These are phyloP conservation scores for Sebastes itinus DNA, from an alignment of 2,797 vertebrate genomes.

Conservation along the genomic window DNA sequence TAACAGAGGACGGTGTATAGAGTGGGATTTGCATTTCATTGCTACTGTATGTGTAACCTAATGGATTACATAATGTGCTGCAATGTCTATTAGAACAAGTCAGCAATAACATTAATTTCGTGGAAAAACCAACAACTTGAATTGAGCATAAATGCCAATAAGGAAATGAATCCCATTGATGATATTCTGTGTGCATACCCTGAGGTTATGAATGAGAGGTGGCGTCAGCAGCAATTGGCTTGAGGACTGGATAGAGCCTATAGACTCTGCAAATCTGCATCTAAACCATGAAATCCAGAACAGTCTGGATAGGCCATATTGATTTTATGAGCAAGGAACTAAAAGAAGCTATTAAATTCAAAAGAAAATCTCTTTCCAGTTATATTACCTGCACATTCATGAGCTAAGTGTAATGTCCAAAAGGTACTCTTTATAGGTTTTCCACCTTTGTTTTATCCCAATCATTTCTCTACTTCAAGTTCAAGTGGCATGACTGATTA, in stretches of 20 bases:
- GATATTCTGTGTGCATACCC: not conserved
- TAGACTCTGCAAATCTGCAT: constrained; percentile 19
- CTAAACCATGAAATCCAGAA: constrained; percentile 9
- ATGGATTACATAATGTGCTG: constrained; percentile 16
- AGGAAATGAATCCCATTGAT: constrained; percentile 35
- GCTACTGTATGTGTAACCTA: constrained; percentile 23
- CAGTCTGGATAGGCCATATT: not conserved
- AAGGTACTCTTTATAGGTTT: not conserved
- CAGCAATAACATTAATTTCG: constrained; percentile 28
- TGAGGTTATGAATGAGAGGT: constrained; percentile 26
- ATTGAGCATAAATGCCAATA: constrained; percentile 27
- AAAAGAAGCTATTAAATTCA: not conserved
- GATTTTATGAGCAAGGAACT: constrained; percentile 14
- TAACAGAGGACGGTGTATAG: not conserved
- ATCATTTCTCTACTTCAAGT: constrained; percentile 16
- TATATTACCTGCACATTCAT: not conserved
- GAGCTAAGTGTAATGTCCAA: not conserved
- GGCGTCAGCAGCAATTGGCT: constrained; percentile 25
- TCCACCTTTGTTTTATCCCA: constrained; percentile 11
- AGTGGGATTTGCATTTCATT: constrained; percentile 25
- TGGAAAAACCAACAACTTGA: constrained; percentile 31
- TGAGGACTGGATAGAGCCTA: not conserved
- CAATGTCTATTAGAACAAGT: constrained; percentile 24
- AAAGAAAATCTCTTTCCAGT: not conserved
- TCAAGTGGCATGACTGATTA: constrained; percentile 43